Evolutionary conservation across 2,113 vertebrate genomes (phyloP), one percentile per base, ranked within the genome.

Genomic region (Boulengeromyrus knoepffleri): DNA sequence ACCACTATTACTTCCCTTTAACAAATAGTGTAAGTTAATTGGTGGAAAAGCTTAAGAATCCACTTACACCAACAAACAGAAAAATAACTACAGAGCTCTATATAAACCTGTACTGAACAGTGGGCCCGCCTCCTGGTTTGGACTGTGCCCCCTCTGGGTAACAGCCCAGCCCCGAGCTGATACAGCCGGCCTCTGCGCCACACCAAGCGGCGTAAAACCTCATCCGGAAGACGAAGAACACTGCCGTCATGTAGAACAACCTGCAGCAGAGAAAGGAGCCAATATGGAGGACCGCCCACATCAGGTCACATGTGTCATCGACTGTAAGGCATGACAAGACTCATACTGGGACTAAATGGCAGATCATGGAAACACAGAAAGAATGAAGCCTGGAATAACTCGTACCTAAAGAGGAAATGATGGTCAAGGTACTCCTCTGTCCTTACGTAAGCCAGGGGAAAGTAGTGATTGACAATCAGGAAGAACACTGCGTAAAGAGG

Each of bases 131-230:
- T 90, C 97, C 97, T 3, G 97, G 95, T 91, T 97, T 97, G 88
- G 97, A 95, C 90, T 96, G 94, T 0, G 97, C 94, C 8, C 94
- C 95, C 93, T 96, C 93, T 10, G 98, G 97, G 91, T 98, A 98
- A 90, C 97, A 97, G 93, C 98, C 98, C 9, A 98, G 96, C 74
- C 96, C 97, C 0, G 97, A 97, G 0, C 97, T 96, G 90, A 98
- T 97, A 91, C 97, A 98, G n/a, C 96, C 95, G 2, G 96, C 96
- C 93, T 98, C 98, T 0, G 98, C 97, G 0, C 95, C 94, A 50
- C 97, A 97, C 98, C 98, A 98, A 3, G 97, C 97, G 0, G 97
- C 96, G 62, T 97, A 98, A 95, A 98, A 98, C 89, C 97, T 96
- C 97, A 98, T 97, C 90, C 97, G 94, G 91, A 98, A 98, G 90